Evolutionary conservation across 2,113 vertebrate genomes (phyloP), one percentile per base, ranked within the genome.

Genomic region (Rhinogobius similis): DNA sequence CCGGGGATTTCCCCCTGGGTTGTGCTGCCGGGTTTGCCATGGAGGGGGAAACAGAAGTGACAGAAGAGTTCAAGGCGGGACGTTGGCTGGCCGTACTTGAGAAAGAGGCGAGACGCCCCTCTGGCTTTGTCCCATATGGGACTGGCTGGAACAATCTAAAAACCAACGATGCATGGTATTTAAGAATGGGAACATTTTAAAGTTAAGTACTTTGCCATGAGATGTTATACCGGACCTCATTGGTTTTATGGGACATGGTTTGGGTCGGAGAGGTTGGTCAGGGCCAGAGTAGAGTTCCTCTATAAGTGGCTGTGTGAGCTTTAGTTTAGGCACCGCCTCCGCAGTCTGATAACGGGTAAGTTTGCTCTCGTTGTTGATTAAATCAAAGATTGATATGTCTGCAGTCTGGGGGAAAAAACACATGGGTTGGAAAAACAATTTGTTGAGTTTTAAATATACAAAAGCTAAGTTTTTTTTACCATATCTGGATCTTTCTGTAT

Each of bases 51-150:
- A 93, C 86, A 62, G 88, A 87, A 1, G 91, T 89, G 41, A 90
- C 76, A 3, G 86, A 64, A 29, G 84, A 83, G 75, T 84, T 80
- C 0, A 91, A 83, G 32, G 93, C 90, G 0, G 93, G 93, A 10
- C 92, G 92, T 67, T 92, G 93, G 71, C 88, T 80, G 64, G 88
- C 53, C 61, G 68, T 20, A 75, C 62, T 92, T 24, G 94, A 88
- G 62, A 96, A 88, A 48, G 91, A 67, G 0, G 95, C 93, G 2
- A 94, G 93, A 39, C 94, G 92, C 21, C 96, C 96, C 79, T 98
- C 96, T 5, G 96, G 95, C 73, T 97, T 97, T 61, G 95, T 96
- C 29, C 96, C 96, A 0, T 96, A 98, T 72, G 94, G 96, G 76
- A 98, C 95, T 0, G 96, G 93, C 72, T 96, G 95, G 77, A 98